Evolutionary conservation across 2,888 invertebrate species (phyloP), one percentile per base, ranked within the genome.

Genomic region (Noctua pronuba): DNA sequence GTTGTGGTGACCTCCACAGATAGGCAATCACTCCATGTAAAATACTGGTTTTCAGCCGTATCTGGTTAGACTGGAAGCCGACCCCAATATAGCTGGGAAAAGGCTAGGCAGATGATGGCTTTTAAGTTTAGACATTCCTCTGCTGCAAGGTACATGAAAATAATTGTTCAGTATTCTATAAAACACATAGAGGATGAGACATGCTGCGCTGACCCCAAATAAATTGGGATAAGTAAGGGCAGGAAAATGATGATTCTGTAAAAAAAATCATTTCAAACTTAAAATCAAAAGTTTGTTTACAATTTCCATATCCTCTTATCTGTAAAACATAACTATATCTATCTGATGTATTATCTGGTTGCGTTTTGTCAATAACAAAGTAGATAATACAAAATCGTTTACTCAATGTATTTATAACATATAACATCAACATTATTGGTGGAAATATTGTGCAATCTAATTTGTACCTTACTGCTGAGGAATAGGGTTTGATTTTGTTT

Each of bases 221-320:
- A 41, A 41, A 41, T 10, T 10, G 41, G 1, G 10, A 1, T 41
- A 10, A 41, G 10, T 41, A 10, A 41, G 10, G 38, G 41, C 44
- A 44, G 11, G n/a, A 55, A 11, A 55, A n/a, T 55, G 13, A 5
- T n/a, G 7, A 13, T 38, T 46, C 10, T 46, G 8, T 46, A n/a
- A 68, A 49, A 31, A 7, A 24, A 11, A 3, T n/a, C 0, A 44
- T 58, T 77, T 67, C 10, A 4, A 67, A 28, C 7, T 28, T 52
- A 52, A 72, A 82, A 62, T 62, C 49, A 68, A 74, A 80, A 46
- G 52, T 55, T 80, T 82, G 52, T 77, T 82, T 82, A 65, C 68
- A 69, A 69, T 35, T 69, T 70, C 21, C 7, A 41, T 66, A 55
- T 44, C 7, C 16, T 35, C 38, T 65, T 82, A 73, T 83, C 78